Percentiles rank a stretch among this genome's conserved stretches.
Conservation (phyloP, 1,140 invertebrate genomes). For the Tetramorium alpestre region DNA sequence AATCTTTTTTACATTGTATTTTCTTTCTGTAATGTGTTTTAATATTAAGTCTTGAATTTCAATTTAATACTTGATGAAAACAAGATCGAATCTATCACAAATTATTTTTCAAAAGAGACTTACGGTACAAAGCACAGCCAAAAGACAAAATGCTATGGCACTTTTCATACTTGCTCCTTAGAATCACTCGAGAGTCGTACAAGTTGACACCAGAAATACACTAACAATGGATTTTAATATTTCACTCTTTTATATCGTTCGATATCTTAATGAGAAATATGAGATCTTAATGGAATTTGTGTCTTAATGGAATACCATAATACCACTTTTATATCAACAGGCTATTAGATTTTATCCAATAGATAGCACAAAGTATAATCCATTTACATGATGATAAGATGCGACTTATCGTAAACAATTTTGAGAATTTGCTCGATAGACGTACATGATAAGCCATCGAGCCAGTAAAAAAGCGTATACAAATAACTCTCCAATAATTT, state of each 20-base stretch:
- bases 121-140: neutral
- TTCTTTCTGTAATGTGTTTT: neutral
- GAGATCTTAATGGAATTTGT: neutral
- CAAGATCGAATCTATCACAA: neutral
- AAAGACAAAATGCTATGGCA: neutral
- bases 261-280: neutral
- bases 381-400: constrained; percentile 8
- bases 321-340: neutral
- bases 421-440: neutral
- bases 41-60: neutral
- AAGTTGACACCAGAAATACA: neutral
- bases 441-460: neutral
- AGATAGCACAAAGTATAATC: constrained; percentile 17
- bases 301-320: constrained; percentile 23
- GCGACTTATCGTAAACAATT: neutral
- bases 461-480: neutral
- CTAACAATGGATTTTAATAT: neutral
- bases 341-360: constrained; percentile 12
- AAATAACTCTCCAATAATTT: neutral
- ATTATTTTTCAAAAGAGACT: constrained; percentile 6
- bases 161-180: constrained; percentile 14
- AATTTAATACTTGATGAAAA: neutral
- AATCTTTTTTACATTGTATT: neutral
- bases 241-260: constrained; percentile 16
- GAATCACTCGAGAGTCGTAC: neutral